A percentile compares a stretch with the other conserved stretches of the same genome.
Evolutionary conservation across 2,888 invertebrate genomes (phyloP).

Genomic region (Scaptomyza polygonia): DNA sequence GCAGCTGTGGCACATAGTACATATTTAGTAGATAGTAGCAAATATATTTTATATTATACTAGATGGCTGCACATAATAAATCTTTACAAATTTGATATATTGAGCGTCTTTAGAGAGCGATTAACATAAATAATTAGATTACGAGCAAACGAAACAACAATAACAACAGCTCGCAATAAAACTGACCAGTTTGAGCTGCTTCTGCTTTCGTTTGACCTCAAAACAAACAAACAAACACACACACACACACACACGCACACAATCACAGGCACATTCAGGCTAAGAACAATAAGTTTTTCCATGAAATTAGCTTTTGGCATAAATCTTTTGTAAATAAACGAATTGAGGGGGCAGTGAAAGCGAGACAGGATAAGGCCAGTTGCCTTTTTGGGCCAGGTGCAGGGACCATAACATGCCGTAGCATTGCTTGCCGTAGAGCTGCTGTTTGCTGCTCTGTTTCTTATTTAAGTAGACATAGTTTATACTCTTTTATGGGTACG

Average conservation of each 20-base stretch:
- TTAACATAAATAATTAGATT: conserved; percentile 80
- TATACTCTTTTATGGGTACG: conserved; percentile 42
- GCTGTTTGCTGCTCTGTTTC: conserved; percentile 22
- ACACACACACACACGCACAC: conserved; percentile 4
- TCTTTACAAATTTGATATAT: conserved; percentile 70
- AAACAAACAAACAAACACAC: conserved; percentile 21
- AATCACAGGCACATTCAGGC: conserved; percentile 3
- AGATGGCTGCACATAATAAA: conserved; percentile 52
- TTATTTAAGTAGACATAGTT: conserved; percentile 68
- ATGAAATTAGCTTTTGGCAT: conserved; percentile 80
- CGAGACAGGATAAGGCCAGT: conserved; percentile 35
- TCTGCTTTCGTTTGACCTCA: conserved; percentile 65
- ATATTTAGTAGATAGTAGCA: conserved; percentile 6
- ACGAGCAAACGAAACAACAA: conserved; percentile 36
- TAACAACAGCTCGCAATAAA: conserved; percentile 46
- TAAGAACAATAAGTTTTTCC: conserved; percentile 76
- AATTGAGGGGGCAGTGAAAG: conserved; percentile 21
- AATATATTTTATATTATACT: conserved; percentile 19
- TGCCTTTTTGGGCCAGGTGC: conserved; percentile 47
- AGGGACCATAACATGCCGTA: conserved; percentile 10
- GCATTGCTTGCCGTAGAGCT: conserved; percentile 14
- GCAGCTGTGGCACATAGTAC: conserved; percentile 1
- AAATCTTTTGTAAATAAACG: conserved; percentile 75
- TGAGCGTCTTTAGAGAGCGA: conserved; percentile 71
- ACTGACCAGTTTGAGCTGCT: conserved; percentile 39